Evolutionary conservation across 2,888 invertebrate genomes (phyloP).

Genomic region (Dryomyza anilis): DNA sequence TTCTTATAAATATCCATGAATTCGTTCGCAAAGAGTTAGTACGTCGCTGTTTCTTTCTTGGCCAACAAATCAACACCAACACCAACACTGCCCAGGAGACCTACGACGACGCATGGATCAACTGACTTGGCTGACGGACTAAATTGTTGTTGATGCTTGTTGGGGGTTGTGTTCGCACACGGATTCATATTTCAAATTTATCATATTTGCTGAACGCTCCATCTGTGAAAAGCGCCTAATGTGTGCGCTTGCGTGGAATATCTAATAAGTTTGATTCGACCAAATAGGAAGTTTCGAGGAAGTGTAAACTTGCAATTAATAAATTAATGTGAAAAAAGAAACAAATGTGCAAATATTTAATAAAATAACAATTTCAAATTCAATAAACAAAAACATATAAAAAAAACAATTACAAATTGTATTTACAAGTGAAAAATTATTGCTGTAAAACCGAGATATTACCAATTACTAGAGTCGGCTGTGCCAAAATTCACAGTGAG

Average conservation of each 20-base stretch:
- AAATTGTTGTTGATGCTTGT: not conserved
- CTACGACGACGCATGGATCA: not conserved
- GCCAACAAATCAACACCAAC: conserved; percentile 5
- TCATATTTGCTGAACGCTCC: not conserved
- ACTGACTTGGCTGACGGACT: not conserved
- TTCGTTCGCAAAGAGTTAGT: conserved; percentile 51
- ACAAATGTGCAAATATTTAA: not conserved
- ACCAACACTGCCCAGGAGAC: not conserved
- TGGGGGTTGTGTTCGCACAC: too few species aligned
- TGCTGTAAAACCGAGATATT: too few species aligned
- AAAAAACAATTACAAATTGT: not conserved
- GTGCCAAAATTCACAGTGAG: too few species aligned
- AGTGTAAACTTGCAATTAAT: conserved; percentile 10
- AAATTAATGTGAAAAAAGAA: not conserved
- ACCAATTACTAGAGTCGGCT: too few species aligned
- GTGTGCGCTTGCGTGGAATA: conserved; percentile 20
- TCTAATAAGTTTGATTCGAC: conserved; percentile 1
- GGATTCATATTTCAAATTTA: not conserved
- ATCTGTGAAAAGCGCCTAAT: conserved; percentile 1
- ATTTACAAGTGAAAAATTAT: too few species aligned
- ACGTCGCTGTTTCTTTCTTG: conserved; percentile 38
- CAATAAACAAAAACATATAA: not conserved
- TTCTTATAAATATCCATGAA: conserved; percentile 58
- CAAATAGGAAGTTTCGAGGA: conserved; percentile 12
- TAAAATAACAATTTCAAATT: not conserved